These are phyloP conservation scores for Rhipidura dahli DNA, from an alignment of 2,113 vertebrate species.

Conservation along the genomic window DNA sequence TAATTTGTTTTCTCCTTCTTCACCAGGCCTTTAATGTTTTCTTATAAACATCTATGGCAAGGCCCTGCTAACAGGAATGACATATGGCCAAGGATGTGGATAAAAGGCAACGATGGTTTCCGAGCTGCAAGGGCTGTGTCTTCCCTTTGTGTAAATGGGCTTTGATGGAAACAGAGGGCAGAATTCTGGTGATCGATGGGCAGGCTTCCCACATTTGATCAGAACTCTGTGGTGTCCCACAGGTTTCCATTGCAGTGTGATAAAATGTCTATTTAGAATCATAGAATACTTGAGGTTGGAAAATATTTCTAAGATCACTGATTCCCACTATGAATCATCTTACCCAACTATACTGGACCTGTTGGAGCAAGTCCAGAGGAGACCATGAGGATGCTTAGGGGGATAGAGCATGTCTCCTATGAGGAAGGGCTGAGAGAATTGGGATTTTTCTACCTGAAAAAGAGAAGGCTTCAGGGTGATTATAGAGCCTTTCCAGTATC, in stretches of 20 bases:
- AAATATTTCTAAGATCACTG: not conserved
- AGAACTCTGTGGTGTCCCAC: not conserved
- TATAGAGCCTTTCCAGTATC: not conserved
- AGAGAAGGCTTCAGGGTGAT: not conserved
- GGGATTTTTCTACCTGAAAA: not conserved
- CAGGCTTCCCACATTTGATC: not conserved
- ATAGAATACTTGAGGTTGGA: not conserved
- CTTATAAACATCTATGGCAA: conserved; percentile 52
- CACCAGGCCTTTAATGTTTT: conserved; percentile 60
- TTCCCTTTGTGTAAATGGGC: not conserved
- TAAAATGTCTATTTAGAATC: not conserved
- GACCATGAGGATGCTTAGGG: not conserved
- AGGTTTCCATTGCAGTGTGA: not conserved
- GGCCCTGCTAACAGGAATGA: conserved; percentile 47
- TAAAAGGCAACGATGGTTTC: not conserved
- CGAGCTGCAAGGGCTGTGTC: not conserved
- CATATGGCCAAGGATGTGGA: conserved; percentile 29
- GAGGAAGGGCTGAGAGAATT: not conserved
- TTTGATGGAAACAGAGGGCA: not conserved
- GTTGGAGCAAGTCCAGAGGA: not conserved
- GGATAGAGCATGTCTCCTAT: not conserved
- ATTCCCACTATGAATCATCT: not conserved
- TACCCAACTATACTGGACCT: not conserved
- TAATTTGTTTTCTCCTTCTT: conserved; percentile 71
- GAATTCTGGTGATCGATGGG: not conserved